Evolutionary conservation across 2,888 invertebrate genomes (phyloP), one percentile per base, ranked within the genome.

Genomic region (Melipona bicolor): DNA sequence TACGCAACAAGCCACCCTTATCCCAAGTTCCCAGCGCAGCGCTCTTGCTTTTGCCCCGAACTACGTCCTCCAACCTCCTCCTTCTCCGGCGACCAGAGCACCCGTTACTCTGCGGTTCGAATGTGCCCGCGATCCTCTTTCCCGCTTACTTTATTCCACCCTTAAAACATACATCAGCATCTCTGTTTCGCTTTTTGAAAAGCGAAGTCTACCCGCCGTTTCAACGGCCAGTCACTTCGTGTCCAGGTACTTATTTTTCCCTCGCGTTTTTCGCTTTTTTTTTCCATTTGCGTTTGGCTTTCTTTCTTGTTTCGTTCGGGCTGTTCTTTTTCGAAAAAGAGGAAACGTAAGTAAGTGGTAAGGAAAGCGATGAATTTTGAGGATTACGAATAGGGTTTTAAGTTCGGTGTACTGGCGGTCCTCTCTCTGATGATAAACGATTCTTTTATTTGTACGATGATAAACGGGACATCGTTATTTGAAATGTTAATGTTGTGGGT

Each of bases 1-100:
- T 94, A 94, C 92, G 83, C 90, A 91, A 91, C 93, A 90, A 91
- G 88, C 91, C 91, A 86, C 90, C 91, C 90, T 93, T 90, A 92
- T 92, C 90, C 91, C 79, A 77, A 84, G 76, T 83, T 86, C 84
- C 84, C 86, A 86, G 79, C 84, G 64, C 77, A 82, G 72, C 84
- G 68, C 70, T 76, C 77, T 67, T 64, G 52, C 81, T 79, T 32
- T 71, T 76, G 65, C 36, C n/a, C 17, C 52, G 43, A 68, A 61
- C 73, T 36, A 64, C 80, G 17, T 56, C 49, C 52, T 36, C n/a
- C 77, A 75, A 27, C 50, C 64, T 21, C 67, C 72, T 54, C 72
- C 82, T 64, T 76, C n/a, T n/a, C n/a, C 81, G 67, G 32, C 81
- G 32, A 11, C 21, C 61, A 36, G 9, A 36, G 77, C 83, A 64